These are phyloP conservation scores for Perithous albicinctus DNA, from an alignment of 2,888 invertebrate genomes.

Conservation along the genomic window DNA sequence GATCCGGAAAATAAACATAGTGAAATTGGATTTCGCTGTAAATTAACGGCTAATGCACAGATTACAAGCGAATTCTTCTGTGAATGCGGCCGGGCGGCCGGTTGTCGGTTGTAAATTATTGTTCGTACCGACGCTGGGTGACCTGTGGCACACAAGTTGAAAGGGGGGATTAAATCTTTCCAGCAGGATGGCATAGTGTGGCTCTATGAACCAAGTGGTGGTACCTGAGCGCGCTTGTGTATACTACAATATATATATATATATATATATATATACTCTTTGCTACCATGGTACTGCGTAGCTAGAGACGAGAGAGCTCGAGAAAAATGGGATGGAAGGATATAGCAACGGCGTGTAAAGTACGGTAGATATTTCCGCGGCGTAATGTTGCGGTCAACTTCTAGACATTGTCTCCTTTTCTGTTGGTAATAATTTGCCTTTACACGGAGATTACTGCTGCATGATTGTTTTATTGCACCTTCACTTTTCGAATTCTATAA, in stretches of 20 bases:
- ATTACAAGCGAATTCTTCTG: constrained; percentile 70
- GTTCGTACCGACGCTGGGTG: constrained; percentile 41
- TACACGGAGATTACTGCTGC: constrained; percentile 76
- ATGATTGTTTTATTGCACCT: constrained; percentile 76
- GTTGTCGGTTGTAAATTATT: constrained; percentile 72
- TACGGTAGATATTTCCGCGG: constrained; percentile 39
- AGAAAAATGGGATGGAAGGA: constrained; percentile 33
- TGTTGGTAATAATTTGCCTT: constrained; percentile 74
- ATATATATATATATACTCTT: too few relatives aligned
- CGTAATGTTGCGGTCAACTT: constrained; percentile 54
- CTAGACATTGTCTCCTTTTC: constrained; percentile 47
- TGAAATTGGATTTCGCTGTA: constrained; percentile 78
- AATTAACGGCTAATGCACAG: constrained; percentile 77
- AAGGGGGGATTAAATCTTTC: constrained; percentile 65
- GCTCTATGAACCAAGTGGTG: constrained; percentile 29
- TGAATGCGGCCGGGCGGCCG: constrained; percentile 54
- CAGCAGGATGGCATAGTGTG: constrained; percentile 46
- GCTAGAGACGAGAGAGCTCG: constrained; percentile 10
- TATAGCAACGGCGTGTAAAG: constrained; percentile 30
- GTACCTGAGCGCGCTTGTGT: constrained; percentile 50
- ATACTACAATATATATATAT: too few relatives aligned
- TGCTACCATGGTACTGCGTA: neutral
- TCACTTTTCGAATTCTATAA: constrained; percentile 35
- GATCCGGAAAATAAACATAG: constrained; percentile 71
- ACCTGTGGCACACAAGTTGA: constrained; percentile 52